Percentiles rank a stretch among this genome's conserved stretches.
These are phyloP conservation scores for Catalaphyllia jardinei DNA, from an alignment of 64 coral and sea anemone species.

Conservation along the genomic window DNA sequence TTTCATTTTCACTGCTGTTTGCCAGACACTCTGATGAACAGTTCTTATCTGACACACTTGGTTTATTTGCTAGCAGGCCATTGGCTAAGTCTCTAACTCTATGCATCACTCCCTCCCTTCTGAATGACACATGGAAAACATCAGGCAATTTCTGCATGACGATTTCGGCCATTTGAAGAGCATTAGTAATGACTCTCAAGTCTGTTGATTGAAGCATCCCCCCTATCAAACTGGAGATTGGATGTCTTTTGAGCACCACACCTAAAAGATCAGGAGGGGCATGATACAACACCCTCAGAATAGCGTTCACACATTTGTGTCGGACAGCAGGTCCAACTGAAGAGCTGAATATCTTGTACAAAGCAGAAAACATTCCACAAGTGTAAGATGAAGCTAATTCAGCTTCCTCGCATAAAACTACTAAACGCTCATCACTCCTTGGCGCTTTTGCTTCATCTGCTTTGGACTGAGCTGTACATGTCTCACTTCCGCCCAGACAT, in stretches of 20 bases:
- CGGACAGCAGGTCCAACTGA: conserved; percentile 92
- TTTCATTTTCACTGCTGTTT: conserved; percentile 13
- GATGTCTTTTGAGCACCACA: conserved; percentile 85
- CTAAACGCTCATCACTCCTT: conserved; percentile 70
- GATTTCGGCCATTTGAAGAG: conserved; percentile 97
- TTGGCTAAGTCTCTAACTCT: conserved; percentile 86
- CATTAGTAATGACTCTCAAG: conserved; percentile 90
- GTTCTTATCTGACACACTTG: conserved; percentile 52
- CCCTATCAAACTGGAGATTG: conserved; percentile 93
- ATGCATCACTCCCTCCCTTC: conserved; percentile 98
- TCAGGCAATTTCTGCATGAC: conserved; percentile 98
- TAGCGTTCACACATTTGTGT: conserved; percentile 90
- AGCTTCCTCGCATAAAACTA: conserved; percentile 78
- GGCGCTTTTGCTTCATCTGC: conserved; percentile 59
- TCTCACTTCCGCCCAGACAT: conserved; percentile 70
- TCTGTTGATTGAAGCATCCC: conserved; percentile 96
- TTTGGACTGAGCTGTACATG: conserved; percentile 54
- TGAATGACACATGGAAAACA: conserved; percentile 91
- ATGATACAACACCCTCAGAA: conserved; percentile 92
- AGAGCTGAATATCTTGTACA: conserved; percentile 96
- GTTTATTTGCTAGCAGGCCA: conserved; percentile 57
- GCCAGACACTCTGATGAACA: conserved; percentile 39
- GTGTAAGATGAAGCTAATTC: conserved; percentile 79
- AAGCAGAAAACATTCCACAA: conserved; percentile 78
- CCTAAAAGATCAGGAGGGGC: conserved; percentile 88